These are phyloP conservation scores for Anagyrus pseudococci DNA, from an alignment of 2,888 invertebrate species.

Conservation along the genomic window DNA sequence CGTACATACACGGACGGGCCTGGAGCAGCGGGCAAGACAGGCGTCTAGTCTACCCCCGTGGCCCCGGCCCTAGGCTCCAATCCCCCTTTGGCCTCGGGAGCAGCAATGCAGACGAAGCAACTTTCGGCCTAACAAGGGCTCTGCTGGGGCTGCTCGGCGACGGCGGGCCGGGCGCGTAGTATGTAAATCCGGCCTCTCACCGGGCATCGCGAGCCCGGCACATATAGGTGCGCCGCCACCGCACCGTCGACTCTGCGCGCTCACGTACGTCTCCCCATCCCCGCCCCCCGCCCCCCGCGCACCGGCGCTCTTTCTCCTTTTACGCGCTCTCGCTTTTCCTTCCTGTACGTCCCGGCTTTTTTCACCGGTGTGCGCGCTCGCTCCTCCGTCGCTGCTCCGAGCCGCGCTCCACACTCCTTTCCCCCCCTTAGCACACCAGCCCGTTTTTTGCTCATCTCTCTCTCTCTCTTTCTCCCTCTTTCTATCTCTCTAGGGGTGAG, in stretches of 20 bases:
- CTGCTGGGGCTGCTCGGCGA: constrained; percentile 34
- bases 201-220: constrained; percentile 1
- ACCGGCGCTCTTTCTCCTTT: constrained; percentile 15
- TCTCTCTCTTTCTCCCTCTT: constrained; percentile 36
- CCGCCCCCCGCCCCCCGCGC: neutral
- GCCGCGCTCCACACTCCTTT: constrained; percentile 6
- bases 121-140: constrained; percentile 56
- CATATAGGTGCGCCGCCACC: no score
- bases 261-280: neutral
- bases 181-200: constrained; percentile 45
- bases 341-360: constrained; percentile 18
- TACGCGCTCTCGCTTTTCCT: neutral
- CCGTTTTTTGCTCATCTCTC: constrained; percentile 46
- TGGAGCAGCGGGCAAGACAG: no score
- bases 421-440: constrained; percentile 33
- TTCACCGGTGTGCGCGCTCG: no score
- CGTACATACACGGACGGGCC: no score
- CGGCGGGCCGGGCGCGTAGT: constrained; percentile 17
- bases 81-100: constrained; percentile 46
- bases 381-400: constrained; percentile 36
- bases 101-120: constrained; percentile 53
- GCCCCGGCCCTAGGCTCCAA: no score
- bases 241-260: neutral
- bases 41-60: no score
- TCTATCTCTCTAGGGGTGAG: no score